Evolutionary conservation across 2,113 vertebrate genomes (phyloP).

Genomic region (Xiphophorus couchianus): DNA sequence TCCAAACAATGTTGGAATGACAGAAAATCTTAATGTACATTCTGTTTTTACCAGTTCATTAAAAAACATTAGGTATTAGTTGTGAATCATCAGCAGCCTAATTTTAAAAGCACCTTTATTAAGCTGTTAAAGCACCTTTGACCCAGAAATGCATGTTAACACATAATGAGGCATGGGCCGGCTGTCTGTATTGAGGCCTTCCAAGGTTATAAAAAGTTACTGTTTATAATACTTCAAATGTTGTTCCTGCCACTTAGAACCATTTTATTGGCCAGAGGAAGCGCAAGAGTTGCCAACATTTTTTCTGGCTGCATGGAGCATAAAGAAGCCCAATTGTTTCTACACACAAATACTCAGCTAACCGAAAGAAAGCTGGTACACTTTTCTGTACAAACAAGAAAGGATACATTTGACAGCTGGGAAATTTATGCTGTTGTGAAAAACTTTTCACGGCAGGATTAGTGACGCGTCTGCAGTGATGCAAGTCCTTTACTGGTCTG

Average conservation of each 20-base stretch:
- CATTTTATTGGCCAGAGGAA: background rate
- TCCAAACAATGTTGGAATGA: constrained; percentile 4
- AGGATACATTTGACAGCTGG: background rate
- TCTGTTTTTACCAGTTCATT: constrained; percentile 35
- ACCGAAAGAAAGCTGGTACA: background rate
- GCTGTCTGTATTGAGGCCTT: no score
- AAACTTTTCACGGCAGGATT: background rate
- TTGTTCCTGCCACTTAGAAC: background rate
- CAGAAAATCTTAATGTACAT: constrained; percentile 56
- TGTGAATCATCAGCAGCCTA: constrained; percentile 26
- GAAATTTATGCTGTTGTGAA: background rate
- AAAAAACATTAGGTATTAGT: constrained; percentile 12
- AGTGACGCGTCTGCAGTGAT: no score
- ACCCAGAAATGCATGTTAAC: background rate
- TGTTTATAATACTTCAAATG: background rate
- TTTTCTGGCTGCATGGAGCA: background rate
- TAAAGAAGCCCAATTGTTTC: background rate
- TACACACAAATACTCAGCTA: background rate
- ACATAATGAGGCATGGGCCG: background rate
- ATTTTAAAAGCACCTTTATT: constrained; percentile 33
- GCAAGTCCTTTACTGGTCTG: no score
- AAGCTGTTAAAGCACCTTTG: constrained; percentile 25
- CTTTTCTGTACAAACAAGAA: background rate
- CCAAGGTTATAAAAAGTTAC: background rate
- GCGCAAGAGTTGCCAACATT: background rate